Percentiles rank a stretch among this genome's conserved stretches.
Conservation (phyloP, 2,113 vertebrate genomes). For the Megaceryle maxima region DNA sequence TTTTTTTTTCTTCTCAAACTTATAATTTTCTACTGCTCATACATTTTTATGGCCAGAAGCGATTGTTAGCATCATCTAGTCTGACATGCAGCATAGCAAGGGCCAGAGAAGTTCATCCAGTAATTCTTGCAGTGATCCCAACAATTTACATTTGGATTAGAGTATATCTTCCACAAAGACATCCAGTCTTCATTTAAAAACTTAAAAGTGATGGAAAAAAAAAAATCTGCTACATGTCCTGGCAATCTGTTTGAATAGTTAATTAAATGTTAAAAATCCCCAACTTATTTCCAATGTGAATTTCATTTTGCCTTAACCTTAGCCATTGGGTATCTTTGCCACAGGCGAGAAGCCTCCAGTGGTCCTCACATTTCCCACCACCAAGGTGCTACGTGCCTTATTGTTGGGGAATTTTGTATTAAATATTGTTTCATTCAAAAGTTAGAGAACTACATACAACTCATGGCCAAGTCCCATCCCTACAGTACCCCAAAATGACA, state of each 20-base stretch:
- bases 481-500: neutral
- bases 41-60: slow-evolving; percentile 59
- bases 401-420: neutral
- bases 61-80: slow-evolving; percentile 58
- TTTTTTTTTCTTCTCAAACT: slow-evolving; percentile 62
- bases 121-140: slow-evolving; percentile 61
- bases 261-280: slow-evolving; percentile 27
- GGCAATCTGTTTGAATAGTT: neutral
- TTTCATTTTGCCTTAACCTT: neutral
- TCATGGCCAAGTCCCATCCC: neutral
- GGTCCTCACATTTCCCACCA: neutral
- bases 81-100: slow-evolving; percentile 56
- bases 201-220: slow-evolving; percentile 24
- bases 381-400: neutral
- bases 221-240: neutral
- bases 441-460: neutral
- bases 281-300: neutral
- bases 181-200: slow-evolving; percentile 28
- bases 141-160: slow-evolving; percentile 63
- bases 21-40: slow-evolving; percentile 57
- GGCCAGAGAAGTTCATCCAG: slow-evolving; percentile 62
- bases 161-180: slow-evolving; percentile 12
- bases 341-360: neutral
- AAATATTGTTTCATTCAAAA: neutral
- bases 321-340: neutral